Conservation (phyloP, 2,113 vertebrate species). For the Actenoides hombroni region DNA sequence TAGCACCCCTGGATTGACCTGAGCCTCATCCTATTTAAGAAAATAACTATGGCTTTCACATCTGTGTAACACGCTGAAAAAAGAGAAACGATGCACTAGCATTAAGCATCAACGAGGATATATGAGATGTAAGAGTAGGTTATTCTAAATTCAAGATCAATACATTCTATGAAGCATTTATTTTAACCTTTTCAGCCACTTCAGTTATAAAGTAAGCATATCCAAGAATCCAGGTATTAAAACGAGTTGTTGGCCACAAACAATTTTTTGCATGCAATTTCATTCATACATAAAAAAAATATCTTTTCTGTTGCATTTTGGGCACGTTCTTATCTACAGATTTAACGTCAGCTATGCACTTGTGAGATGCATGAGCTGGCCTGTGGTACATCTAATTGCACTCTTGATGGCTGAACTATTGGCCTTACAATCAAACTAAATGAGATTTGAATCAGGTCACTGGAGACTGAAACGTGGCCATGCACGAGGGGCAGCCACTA, state of each 20-base stretch:
- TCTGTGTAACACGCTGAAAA: background rate
- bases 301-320: background rate
- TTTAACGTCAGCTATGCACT: rapidly evolving
- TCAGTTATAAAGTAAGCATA: background rate
- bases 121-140: background rate
- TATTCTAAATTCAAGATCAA: background rate
- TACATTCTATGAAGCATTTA: background rate
- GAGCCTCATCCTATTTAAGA: background rate
- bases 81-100: background rate
- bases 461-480: background rate
- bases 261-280: background rate
- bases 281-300: background rate
- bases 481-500: background rate
- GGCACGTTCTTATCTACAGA: background rate
- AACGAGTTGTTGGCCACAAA: background rate
- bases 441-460: background rate
- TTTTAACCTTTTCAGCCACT: background rate
- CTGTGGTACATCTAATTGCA: background rate
- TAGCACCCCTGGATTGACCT: background rate
- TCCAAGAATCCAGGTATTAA: background rate
- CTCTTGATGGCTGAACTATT: background rate
- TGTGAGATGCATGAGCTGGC: background rate
- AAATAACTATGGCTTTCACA: background rate
- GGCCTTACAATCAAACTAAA: background rate
- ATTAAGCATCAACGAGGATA: background rate